A percentile compares a stretch with the other conserved stretches of the same genome.
Evolutionary conservation across 2,113 vertebrate species (phyloP).

Genomic region (Toxotes chatareus): DNA sequence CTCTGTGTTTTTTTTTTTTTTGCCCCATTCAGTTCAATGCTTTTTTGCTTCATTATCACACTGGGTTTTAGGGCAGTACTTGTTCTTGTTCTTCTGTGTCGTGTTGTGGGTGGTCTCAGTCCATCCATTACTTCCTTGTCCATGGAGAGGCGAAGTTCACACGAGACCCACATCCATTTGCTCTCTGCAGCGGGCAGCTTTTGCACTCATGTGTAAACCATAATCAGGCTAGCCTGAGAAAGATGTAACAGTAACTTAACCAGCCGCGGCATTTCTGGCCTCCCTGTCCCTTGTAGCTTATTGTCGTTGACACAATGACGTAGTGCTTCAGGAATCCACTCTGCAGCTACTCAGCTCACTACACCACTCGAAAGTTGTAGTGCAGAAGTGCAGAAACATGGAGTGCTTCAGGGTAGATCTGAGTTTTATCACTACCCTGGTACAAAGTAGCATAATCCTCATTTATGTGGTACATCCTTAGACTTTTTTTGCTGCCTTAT

Average conservation of each 20-base stretch:
- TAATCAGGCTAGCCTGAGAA: constrained; percentile 73
- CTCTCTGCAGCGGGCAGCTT: constrained; percentile 70
- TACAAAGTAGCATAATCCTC: constrained; percentile 44
- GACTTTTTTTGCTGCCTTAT: constrained; percentile 9
- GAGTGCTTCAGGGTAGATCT: constrained; percentile 37
- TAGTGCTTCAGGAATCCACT: constrained; percentile 67
- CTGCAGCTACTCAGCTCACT: constrained; percentile 39
- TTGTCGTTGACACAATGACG: constrained; percentile 74
- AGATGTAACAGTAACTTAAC: constrained; percentile 79
- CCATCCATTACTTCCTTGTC: constrained; percentile 74
- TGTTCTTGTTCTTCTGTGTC: constrained; percentile 52
- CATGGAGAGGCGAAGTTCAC: constrained; percentile 71
- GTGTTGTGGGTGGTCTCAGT: constrained; percentile 77
- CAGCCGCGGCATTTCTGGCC: constrained; percentile 72
- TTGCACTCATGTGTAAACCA: constrained; percentile 80
- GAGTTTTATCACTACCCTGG: constrained; percentile 40
- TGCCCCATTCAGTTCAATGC: constrained; percentile 35
- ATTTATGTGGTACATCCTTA: constrained; percentile 35
- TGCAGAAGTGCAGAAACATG: constrained; percentile 37
- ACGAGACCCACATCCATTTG: constrained; percentile 72
- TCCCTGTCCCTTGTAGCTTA: constrained; percentile 67
- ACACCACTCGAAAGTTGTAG: constrained; percentile 38
- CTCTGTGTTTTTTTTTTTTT: constrained; percentile 44
- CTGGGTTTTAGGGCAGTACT: constrained; percentile 49
- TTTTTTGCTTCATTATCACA: constrained; percentile 52